Conservation (phyloP, 2,113 vertebrate species). For the Ptilorrhoa leucosticta region DNA sequence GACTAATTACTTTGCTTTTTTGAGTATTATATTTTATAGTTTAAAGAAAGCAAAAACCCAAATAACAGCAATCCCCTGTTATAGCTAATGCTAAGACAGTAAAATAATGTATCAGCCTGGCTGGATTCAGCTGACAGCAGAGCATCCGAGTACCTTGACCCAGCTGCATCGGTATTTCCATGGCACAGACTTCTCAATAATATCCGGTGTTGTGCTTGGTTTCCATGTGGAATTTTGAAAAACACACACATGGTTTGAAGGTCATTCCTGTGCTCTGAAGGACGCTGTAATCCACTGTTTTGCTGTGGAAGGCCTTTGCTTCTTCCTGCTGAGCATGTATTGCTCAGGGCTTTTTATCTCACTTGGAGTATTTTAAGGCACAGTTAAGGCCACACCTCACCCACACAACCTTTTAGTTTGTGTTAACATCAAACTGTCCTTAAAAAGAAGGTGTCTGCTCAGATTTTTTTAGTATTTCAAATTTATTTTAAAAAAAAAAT, state of each 20-base stretch:
- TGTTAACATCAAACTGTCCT: background rate
- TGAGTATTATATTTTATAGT: background rate
- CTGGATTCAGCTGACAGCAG: background rate
- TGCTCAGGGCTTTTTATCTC: background rate
- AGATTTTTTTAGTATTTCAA: background rate
- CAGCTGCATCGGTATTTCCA: background rate
- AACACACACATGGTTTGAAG: background rate
- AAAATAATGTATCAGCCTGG: background rate
- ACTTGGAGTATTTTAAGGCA: background rate
- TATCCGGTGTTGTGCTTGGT: background rate
- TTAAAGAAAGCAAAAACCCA: background rate
- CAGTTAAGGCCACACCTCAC: background rate
- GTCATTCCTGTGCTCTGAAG: background rate
- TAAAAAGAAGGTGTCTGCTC: background rate
- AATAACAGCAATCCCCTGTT: background rate
- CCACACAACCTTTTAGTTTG: background rate
- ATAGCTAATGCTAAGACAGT: background rate
- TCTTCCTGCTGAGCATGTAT: background rate
- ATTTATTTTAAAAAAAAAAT: background rate
- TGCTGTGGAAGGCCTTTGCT: background rate
- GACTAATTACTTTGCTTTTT: background rate
- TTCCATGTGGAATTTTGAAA: background rate
- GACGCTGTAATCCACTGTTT: background rate
- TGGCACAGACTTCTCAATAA: background rate
- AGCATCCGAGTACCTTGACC: background rate